These are phyloP conservation scores for Nycticebus coucang DNA, from an alignment of 2,113 vertebrate genomes.

Conservation along the genomic window DNA sequence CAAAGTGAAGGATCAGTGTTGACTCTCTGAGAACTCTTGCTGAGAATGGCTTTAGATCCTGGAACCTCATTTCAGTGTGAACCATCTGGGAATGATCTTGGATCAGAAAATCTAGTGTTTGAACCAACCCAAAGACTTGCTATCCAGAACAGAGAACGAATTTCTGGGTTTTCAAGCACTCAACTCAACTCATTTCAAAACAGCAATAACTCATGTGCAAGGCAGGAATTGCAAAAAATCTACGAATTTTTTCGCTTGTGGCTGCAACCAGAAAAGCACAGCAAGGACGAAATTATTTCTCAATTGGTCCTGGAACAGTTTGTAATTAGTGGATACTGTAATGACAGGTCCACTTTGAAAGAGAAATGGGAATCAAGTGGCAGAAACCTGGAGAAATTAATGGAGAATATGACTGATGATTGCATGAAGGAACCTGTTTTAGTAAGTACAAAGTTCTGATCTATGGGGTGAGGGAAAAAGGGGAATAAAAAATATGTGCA, in stretches of 20 bases:
- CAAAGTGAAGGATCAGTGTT: not conserved
- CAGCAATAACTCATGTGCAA: not conserved
- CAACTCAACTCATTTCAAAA: not conserved
- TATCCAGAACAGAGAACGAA: not conserved
- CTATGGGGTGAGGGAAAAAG: too few species aligned
- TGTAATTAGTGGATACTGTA: not conserved
- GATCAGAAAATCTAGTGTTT: not conserved
- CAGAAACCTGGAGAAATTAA: conserved; percentile 43
- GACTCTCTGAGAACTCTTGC: not conserved
- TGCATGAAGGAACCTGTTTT: not conserved
- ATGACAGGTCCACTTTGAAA: not conserved
- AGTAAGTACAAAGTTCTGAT: not conserved
- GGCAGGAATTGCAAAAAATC: not conserved
- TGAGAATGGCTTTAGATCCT: conserved; percentile 41
- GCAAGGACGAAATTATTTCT: conserved; percentile 41
- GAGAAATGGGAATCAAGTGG: conserved; percentile 44
- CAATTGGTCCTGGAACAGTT: not conserved
- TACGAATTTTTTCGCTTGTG: not conserved
- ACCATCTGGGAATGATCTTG: not conserved
- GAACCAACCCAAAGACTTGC: not conserved
- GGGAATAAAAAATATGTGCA: too few species aligned
- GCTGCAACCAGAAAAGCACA: conserved; percentile 51
- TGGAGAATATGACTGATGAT: conserved; percentile 5
- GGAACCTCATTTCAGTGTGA: not conserved
- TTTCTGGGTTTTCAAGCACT: not conserved